A percentile compares a stretch with the other conserved stretches of the same genome.
These are phyloP conservation scores for Tretioscincus oriximinensis DNA, from an alignment of 2,113 vertebrate species.

Conservation along the genomic window DNA sequence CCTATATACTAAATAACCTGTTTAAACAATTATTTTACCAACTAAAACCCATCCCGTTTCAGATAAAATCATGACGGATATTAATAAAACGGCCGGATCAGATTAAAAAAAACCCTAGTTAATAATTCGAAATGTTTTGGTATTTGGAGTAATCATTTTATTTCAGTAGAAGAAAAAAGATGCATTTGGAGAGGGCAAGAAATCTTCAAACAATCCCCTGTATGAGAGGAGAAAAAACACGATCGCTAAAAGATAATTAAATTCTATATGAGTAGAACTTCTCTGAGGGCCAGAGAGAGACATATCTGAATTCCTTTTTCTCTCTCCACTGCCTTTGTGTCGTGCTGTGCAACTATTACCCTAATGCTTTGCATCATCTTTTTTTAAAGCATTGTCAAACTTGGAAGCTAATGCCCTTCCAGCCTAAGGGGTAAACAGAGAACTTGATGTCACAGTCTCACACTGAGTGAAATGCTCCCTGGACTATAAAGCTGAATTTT, in stretches of 20 bases:
- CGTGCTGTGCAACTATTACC: slow-evolving; percentile 78
- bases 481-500: slow-evolving; percentile 57
- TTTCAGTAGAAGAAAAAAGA: slow-evolving; percentile 59
- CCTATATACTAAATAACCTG: background rate
- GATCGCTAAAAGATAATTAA: slow-evolving; percentile 66
- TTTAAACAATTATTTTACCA: background rate
- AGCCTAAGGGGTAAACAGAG: slow-evolving; percentile 83
- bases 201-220: slow-evolving; percentile 60
- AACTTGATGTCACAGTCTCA: slow-evolving; percentile 65
- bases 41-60: background rate
- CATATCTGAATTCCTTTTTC: slow-evolving; percentile 68
- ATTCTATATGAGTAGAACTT: slow-evolving; percentile 71
- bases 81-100: background rate
- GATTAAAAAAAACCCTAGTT: slow-evolving; percentile 23
- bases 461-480: slow-evolving; percentile 60
- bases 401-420: slow-evolving; percentile 69
- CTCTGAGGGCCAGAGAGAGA: slow-evolving; percentile 70
- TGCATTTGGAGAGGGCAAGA: slow-evolving; percentile 58
- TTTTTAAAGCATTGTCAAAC: slow-evolving; percentile 68
- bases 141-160: slow-evolving; percentile 65
- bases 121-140: slow-evolving; percentile 53
- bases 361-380: slow-evolving; percentile 73
- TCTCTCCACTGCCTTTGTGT: slow-evolving; percentile 65
- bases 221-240: slow-evolving; percentile 50
- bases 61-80: background rate